Conservation (phyloP, 2,797 vertebrate genomes). For the Enteromius radiatus region DNA sequence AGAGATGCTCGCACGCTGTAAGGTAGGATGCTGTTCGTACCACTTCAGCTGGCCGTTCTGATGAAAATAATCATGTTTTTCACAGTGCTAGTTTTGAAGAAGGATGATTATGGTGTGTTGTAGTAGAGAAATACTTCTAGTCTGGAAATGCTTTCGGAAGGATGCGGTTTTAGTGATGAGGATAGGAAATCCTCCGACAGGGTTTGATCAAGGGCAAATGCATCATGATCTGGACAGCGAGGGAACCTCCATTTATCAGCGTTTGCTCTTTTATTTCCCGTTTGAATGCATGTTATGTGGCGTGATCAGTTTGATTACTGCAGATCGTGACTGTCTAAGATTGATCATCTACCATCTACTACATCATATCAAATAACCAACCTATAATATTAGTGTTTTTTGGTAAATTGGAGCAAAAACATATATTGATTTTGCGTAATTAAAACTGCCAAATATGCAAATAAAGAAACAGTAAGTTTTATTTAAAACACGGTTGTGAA, state of each 20-base stretch:
- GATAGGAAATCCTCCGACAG: slow-evolving; percentile 36
- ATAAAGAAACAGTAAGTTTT: neutral
- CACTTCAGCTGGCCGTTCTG: neutral
- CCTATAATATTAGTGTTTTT: neutral
- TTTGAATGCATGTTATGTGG: neutral
- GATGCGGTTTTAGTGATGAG: slow-evolving; percentile 62
- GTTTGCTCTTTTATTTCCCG: slow-evolving; percentile 12
- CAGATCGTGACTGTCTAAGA: slow-evolving; percentile 33
- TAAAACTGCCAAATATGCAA: neutral
- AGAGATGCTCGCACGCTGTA: slow-evolving; percentile 52
- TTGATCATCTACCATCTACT: slow-evolving; percentile 24
- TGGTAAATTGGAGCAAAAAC: neutral
- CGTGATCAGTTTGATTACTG: slow-evolving; percentile 1
- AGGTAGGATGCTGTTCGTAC: slow-evolving; percentile 65
- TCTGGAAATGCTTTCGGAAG: slow-evolving; percentile 58
- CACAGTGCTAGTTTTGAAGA: slow-evolving; percentile 4
- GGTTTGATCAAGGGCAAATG: slow-evolving; percentile 56
- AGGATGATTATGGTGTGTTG: neutral
- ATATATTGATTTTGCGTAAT: neutral
- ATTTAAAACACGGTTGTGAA: neutral
- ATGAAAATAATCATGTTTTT: slow-evolving; percentile 1
- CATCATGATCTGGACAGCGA: slow-evolving; percentile 9
- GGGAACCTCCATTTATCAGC: slow-evolving; percentile 8
- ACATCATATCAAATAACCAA: slow-evolving; percentile 13
- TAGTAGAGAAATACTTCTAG: slow-evolving; percentile 48